phyloP scores from a whole-genome alignment of 2,888 invertebrate species.

The Ormyrus nitidulus region DNA sequence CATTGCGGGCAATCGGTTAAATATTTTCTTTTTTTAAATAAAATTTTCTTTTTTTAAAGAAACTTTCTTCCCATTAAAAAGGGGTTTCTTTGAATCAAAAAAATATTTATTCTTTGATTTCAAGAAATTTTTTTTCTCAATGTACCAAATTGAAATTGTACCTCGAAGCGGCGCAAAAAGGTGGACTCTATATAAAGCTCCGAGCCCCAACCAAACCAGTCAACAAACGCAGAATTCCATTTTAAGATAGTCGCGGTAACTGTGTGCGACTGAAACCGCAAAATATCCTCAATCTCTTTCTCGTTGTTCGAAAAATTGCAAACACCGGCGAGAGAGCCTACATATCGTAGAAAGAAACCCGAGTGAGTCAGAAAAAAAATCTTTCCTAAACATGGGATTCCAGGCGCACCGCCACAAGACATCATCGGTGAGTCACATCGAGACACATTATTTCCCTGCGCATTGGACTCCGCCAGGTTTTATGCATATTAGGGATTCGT shows the following conservation, averaged over 20 bases:
- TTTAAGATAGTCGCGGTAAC: background rate
- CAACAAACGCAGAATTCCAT: background rate
- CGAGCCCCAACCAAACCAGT: no score
- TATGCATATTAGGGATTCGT: conserved; percentile 32
- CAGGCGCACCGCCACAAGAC: background rate
- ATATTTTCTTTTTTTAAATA: no score
- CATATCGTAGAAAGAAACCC: no score
- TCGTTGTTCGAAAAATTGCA: background rate
- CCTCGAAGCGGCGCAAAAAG: no score
- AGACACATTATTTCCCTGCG: conserved; percentile 9
- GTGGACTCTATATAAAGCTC: no score
- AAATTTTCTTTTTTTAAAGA: no score
- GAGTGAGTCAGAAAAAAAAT: conserved; percentile 12
- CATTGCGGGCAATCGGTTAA: no score
- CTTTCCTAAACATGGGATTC: conserved; percentile 28
- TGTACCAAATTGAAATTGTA: no score
- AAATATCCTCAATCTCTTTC: background rate
- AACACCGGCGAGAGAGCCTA: background rate
- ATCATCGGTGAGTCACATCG: conserved; percentile 7
- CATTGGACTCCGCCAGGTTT: background rate
- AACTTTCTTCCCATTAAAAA: no score
- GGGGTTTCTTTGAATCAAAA: no score
- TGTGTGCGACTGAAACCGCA: background rate
- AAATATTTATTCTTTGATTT: no score
- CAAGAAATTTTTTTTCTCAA: no score